phyloP scores from a whole-genome alignment of 2,888 invertebrate genomes.

The Pristionchus exspectatus region DNA sequence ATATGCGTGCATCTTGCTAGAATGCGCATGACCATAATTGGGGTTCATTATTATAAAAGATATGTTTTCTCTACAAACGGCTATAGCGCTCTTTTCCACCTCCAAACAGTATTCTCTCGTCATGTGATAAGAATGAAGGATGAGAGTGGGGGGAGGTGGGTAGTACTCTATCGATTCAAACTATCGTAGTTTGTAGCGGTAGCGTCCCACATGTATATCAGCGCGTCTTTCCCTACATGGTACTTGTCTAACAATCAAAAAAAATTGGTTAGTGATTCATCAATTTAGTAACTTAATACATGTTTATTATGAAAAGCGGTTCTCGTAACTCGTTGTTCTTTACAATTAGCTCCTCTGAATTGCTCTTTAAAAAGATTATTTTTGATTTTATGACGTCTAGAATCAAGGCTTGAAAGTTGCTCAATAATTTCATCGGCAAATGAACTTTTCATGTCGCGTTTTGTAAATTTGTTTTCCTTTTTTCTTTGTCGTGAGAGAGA shows the following conservation, averaged over 20 bases:
- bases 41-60: too few species aligned
- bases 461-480: neutral
- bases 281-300: too few species aligned
- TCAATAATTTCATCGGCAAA: neutral
- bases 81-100: too few species aligned
- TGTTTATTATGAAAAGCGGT: neutral
- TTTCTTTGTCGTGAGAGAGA: neutral
- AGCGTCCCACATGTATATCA: neutral
- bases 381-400: neutral
- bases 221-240: neutral
- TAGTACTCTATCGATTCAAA: conserved; percentile 8
- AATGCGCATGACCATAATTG: too few species aligned
- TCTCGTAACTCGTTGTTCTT: neutral
- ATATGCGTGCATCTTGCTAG: too few species aligned
- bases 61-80: too few species aligned
- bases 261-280: too few species aligned
- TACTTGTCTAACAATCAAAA: too few species aligned
- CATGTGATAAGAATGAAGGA: neutral
- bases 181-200: neutral
- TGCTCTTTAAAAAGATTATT: neutral
- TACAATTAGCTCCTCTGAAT: neutral
- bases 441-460: neutral
- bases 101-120: neutral
- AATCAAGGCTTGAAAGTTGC: neutral
- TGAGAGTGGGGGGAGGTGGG: neutral